Evolutionary conservation across 2,888 invertebrate species (phyloP), one percentile per base, ranked within the genome.

Genomic region (Oasisia sp.): DNA sequence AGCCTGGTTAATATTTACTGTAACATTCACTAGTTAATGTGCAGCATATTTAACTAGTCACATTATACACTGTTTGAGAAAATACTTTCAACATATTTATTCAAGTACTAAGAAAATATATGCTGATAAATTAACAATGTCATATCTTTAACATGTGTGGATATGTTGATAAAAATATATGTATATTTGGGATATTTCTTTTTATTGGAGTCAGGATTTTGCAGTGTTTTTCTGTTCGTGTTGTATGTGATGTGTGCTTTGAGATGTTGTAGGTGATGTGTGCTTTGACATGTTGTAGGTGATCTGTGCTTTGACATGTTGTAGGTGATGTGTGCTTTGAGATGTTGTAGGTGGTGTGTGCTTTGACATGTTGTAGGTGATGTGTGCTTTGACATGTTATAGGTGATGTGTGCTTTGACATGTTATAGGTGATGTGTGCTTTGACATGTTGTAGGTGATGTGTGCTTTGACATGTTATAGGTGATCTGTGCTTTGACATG

Each of bases 321-420:
- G 32, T 92, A 96, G 97, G 98, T 0, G 97, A 98, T 11, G 96
- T 98, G 91, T 97, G 97, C 0, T 97, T 98, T 95, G 97, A 97
- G n/a, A n/a, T n/a, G n/a, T n/a, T 93, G 12, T 92, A 96, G 97
- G 98, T 0, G 97, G 98, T 11, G 96, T 98, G 91, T 97, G 97
- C 0, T 97, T 98, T 95, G 97, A 97, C 92, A 96, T 97, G 27
- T 97, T 97, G 32, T 92, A 96, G 97, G 98, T 0, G 97, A 98
- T 11, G 96, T 98, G 91, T 97, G 97, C 0, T 97, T 98, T 95
- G 97, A 97, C 92, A 96, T 97, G 27, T 97, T 93, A 9, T 92
- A 96, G 97, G 98, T 0, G 97, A 98, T 11, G 96, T 98, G 91
- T 97, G 97, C 0, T 97, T 98, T 95, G 97, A 97, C 92, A 96